phyloP scores from a whole-genome alignment of 92 coral and sea anemone genomes.

The Muricea muricata region DNA sequence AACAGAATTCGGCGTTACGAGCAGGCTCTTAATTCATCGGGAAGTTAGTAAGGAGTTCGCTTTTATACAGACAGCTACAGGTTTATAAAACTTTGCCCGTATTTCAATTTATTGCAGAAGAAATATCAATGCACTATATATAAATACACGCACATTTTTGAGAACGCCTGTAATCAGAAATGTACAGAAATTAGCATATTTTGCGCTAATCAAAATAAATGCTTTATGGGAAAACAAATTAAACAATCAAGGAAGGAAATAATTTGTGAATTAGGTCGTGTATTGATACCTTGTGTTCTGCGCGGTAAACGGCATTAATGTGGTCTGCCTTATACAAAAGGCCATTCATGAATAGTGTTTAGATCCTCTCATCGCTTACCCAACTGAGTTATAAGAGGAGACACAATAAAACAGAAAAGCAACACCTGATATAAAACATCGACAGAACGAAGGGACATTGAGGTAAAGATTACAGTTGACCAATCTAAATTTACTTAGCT shows the following conservation, averaged over 20 bases:
- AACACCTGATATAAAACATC: too few relatives aligned
- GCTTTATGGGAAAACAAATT: not conserved
- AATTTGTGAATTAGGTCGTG: not conserved
- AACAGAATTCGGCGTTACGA: too few relatives aligned
- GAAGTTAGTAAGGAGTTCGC: too few relatives aligned
- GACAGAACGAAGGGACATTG: too few relatives aligned
- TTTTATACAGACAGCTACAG: too few relatives aligned
- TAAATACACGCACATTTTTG: too few relatives aligned
- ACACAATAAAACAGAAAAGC: not conserved
- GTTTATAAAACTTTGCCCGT: too few relatives aligned
- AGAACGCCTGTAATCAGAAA: not conserved
- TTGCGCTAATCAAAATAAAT: not conserved
- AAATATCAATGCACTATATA: too few relatives aligned
- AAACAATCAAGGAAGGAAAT: slow-evolving; percentile 15
- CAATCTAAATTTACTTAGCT: too few relatives aligned
- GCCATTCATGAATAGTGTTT: not conserved
- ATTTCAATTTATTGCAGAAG: too few relatives aligned
- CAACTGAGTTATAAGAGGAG: not conserved
- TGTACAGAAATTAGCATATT: not conserved
- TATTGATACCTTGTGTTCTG: not conserved
- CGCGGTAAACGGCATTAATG: not conserved
- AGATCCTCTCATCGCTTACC: not conserved
- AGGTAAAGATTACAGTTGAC: too few relatives aligned
- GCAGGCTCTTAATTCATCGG: too few relatives aligned
- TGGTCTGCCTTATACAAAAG: not conserved